Base-by-base conservation (phyloP, 2,113 vertebrate species). In the Phrynosoma platyrhinos region DNA sequence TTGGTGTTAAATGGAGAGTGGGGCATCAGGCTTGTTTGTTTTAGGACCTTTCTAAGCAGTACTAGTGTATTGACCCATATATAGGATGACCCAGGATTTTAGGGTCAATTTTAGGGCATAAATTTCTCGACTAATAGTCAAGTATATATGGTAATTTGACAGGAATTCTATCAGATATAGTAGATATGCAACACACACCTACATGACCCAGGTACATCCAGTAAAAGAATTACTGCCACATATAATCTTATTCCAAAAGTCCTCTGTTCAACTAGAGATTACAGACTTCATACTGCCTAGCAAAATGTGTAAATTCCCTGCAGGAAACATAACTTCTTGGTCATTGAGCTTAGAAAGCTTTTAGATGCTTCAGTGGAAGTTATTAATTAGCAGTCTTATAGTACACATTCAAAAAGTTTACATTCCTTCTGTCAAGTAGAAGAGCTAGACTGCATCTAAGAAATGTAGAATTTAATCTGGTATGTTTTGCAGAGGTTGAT, bases 301-400 rank as follows among this genome's bases (percentile, higher is more conserved):
- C 52, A 82, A 27, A 87, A 82, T 66, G 53, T 75, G 79, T 82
- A 64, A 75, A 75, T 82, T 87, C 53, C 18, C 71, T 82, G 53
- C 58, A 64, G 69, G 27, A 64, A 82, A 82, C 40, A 58, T 81
- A 36, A 66, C 79, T 87, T 82, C 55, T 58, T 87, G 69, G 69
- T 74, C 79, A 87, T 75, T 87, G 69, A 87, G 53, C 12, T 64
- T 75, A 82, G 79, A 82, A 82, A 82, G 53, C 58, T 27, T 87
- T 82, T 66, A 68, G 86, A 77, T 76, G 79, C 71, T 88, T 76
- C 21, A 82, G 55, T 30, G 80, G 40, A 88, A 88, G 80, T 88
- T 88, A 83, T 88, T 88, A 83, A 66, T 83, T 83, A 88, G 80
- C 72, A 68, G 20, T 82, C 79, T 79, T 79, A 80, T 86, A 71